Percentiles rank a stretch among this genome's conserved stretches.
phyloP scores from a whole-genome alignment of 2,888 invertebrate species.

The Drosophila imparisetae region DNA sequence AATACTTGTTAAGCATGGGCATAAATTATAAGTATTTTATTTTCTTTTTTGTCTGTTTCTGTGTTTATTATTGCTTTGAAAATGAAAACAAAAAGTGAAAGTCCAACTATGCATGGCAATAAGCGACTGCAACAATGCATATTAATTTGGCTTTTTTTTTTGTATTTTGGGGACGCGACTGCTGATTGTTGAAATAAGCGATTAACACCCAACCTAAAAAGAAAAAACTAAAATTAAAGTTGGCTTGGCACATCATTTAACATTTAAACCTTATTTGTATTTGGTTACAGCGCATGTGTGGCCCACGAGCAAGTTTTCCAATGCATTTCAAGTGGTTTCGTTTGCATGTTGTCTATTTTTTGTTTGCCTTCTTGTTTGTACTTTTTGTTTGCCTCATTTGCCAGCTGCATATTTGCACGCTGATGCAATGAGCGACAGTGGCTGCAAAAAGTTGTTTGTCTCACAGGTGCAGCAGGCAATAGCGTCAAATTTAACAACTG shows the following conservation, averaged over 20 bases:
- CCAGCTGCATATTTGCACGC: conserved; percentile 62
- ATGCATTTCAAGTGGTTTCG: conserved; percentile 28
- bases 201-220: conserved; percentile 57
- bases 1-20: conserved; percentile 23
- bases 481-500: conserved; percentile 6
- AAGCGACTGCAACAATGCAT: conserved; percentile 72
- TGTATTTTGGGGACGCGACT: conserved; percentile 19
- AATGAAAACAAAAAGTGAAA: conserved; percentile 77
- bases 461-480: conserved; percentile 29
- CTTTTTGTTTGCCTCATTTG: conserved; percentile 19
- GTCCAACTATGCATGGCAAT: conserved; percentile 64
- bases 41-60: conserved; percentile 18
- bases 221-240: conserved; percentile 1
- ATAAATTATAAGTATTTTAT: conserved; percentile 33
- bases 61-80: conserved; percentile 13
- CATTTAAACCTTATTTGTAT: conserved; percentile 47
- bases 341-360: conserved; percentile 15
- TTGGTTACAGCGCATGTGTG: conserved; percentile 56
- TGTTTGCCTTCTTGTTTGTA: not conserved
- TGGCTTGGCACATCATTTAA: conserved; percentile 41
- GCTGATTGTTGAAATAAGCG: conserved; percentile 31
- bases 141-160: conserved; percentile 63
- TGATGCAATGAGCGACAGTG: conserved; percentile 66
- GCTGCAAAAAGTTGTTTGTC: conserved; percentile 46
- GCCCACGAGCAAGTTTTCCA: conserved; percentile 54